Evolutionary conservation across 2,888 invertebrate species (phyloP), one percentile per base, ranked within the genome.

Genomic region (Chaitophorus viminalis): DNA sequence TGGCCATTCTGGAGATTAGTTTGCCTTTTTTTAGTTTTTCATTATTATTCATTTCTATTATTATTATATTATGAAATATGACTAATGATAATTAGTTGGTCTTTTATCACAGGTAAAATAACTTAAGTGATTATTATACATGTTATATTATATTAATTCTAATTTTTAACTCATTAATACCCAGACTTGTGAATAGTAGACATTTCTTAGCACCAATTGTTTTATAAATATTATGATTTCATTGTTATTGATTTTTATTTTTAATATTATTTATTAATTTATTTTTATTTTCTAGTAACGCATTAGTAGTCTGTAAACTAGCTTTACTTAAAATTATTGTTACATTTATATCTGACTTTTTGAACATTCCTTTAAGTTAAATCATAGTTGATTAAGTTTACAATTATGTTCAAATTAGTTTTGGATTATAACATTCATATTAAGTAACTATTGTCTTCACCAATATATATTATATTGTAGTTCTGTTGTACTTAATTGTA

Each of bases 401-500:
- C 25, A 68, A 68, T 78, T 17, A 52, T 29, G 3, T n/a, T 6
- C 6, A 29, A 68, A 68, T 70, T 0, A 9, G 31, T 77, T 39
- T 74, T 72, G 18, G 17, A 74, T 39, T 60, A 75, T 60, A 65
- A 60, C 25, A 65, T 14, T 39, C 2, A 21, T 39, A n/a, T n/a
- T n/a, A n/a, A 39, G 25, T 65, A 29, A 29, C 65, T 83, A 29
- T 25, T 82, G 54, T 70, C n/a, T 25, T 75, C 21, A 65, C 0
- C 0, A 75, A 18, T 84, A 74, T 74, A 70, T 82, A 31, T 75
- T 83, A 74, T 6, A 60, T 68, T 46, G 29, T 33, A 74, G 31
- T 76, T 39, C 46, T 46, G 31, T 76, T 46, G 65, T 68, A 65
- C 25, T 84, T 76, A 46, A n/a, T 68, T 76, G 33, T 68, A 31